Evolutionary conservation across 2,888 invertebrate genomes (phyloP).

Genomic region (Fissipunctia ypsillon): DNA sequence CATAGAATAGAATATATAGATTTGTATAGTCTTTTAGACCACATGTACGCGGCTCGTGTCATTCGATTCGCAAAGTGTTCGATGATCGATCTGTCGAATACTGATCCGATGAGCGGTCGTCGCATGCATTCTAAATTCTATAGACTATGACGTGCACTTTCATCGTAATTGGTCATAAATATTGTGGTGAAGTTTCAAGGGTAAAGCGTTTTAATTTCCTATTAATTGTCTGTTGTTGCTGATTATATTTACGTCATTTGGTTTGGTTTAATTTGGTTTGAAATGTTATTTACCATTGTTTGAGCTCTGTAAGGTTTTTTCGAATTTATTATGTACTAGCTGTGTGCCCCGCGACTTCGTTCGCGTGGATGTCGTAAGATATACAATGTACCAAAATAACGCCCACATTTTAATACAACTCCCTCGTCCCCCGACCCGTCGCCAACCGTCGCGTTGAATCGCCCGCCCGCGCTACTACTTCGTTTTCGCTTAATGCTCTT

Average conservation of each 20-base stretch:
- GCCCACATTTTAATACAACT: no score
- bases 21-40: slow-evolving; percentile 11
- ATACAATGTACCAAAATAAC: no score
- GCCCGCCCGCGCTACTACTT: no score
- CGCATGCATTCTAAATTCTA: slow-evolving; percentile 52
- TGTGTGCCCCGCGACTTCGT: no score
- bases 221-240: slow-evolving; percentile 11
- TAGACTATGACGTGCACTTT: slow-evolving; percentile 44
- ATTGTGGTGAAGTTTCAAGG: slow-evolving; percentile 23
- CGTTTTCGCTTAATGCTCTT: no score
- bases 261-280: slow-evolving; percentile 9
- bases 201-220: slow-evolving; percentile 23
- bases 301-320: neutral
- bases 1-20: neutral
- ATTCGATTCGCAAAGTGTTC: slow-evolving; percentile 56
- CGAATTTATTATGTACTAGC: no score
- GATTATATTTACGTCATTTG: slow-evolving; percentile 28
- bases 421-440: no score
- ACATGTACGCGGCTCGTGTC: slow-evolving; percentile 46
- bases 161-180: slow-evolving; percentile 27
- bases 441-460: no score
- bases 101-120: slow-evolving; percentile 57
- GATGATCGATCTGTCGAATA: slow-evolving; percentile 61
- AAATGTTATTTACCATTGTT: slow-evolving; percentile 16
- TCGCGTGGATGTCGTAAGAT: no score